A percentile compares a stretch with the other conserved stretches of the same genome.
These are phyloP conservation scores for Okamejei kenojei DNA, from an alignment of 2,797 vertebrate genomes.

Conservation along the genomic window DNA sequence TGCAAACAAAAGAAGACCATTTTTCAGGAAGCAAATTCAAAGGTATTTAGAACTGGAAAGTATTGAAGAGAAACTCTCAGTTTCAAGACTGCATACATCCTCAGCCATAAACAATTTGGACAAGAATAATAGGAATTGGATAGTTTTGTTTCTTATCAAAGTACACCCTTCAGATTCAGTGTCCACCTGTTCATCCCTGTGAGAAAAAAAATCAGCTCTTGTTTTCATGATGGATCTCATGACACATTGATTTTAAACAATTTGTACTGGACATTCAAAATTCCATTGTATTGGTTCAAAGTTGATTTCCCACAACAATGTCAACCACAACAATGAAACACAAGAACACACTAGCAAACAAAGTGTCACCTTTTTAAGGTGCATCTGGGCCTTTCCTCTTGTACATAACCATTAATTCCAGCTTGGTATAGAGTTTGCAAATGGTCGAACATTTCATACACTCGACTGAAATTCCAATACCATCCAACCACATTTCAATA, in stretches of 20 bases:
- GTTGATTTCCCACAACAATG: background rate
- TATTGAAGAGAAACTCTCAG: background rate
- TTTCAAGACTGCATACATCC: background rate
- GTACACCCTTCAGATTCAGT: background rate
- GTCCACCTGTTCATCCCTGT: background rate
- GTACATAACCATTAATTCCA: background rate
- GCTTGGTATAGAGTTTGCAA: background rate
- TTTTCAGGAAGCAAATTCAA: background rate
- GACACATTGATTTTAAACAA: background rate
- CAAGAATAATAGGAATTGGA: background rate
- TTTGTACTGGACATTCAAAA: background rate
- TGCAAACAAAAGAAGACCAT: background rate
- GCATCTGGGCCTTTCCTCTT: background rate
- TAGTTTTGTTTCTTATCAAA: background rate
- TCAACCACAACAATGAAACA: background rate
- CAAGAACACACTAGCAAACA: background rate
- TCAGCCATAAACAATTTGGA: background rate
- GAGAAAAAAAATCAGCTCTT: background rate
- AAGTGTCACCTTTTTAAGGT: too few species aligned
- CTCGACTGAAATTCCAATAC: background rate
- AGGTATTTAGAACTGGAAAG: constrained; percentile 17
- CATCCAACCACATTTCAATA: background rate
- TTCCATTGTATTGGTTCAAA: background rate
- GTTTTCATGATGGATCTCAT: background rate
- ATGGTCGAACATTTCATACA: background rate